phyloP scores from a whole-genome alignment of 2,797 vertebrate species.

The Epinephelus coioides region DNA sequence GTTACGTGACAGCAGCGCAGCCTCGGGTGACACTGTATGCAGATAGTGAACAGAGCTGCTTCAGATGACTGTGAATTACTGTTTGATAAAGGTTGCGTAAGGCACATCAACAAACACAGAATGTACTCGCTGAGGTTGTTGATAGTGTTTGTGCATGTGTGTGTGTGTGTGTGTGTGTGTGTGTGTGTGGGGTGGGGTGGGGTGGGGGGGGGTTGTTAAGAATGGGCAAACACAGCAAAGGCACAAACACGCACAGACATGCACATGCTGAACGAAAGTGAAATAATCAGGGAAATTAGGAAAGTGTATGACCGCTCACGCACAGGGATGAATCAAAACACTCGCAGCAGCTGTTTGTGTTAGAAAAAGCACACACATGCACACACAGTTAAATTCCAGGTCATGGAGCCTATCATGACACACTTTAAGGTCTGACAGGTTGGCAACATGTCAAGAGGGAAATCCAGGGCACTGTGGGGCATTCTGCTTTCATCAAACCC shows the following conservation, averaged over 20 bases:
- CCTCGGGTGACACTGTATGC: not conserved
- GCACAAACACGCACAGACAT: conserved; percentile 29
- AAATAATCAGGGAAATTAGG: conserved; percentile 18
- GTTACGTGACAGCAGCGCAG: not conserved
- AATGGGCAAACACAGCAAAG: conserved; percentile 45
- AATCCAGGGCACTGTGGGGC: conserved; percentile 64
- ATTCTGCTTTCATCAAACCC: conserved; percentile 43
- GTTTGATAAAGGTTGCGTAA: conserved; percentile 60
- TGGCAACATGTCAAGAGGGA: conserved; percentile 77
- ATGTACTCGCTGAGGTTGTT: conserved; percentile 54
- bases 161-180: too few species aligned
- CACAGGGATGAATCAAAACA: conserved; percentile 17
- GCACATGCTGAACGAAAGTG: conserved; percentile 21
- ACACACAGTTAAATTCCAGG: conserved; percentile 9
- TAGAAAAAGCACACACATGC: not conserved
- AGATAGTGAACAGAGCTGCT: conserved; percentile 16
- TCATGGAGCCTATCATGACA: conserved; percentile 30
- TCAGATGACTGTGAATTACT: conserved; percentile 31
- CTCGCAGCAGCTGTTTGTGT: conserved; percentile 11
- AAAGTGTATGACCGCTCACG: not conserved
- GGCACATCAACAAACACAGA: conserved; percentile 62
- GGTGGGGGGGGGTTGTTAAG: not conserved
- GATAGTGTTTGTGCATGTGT: not conserved
- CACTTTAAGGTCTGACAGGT: conserved; percentile 47
- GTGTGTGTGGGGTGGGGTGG: not conserved